phyloP scores from a whole-genome alignment of 2,113 vertebrate genomes.

The Vulpes vulpes region DNA sequence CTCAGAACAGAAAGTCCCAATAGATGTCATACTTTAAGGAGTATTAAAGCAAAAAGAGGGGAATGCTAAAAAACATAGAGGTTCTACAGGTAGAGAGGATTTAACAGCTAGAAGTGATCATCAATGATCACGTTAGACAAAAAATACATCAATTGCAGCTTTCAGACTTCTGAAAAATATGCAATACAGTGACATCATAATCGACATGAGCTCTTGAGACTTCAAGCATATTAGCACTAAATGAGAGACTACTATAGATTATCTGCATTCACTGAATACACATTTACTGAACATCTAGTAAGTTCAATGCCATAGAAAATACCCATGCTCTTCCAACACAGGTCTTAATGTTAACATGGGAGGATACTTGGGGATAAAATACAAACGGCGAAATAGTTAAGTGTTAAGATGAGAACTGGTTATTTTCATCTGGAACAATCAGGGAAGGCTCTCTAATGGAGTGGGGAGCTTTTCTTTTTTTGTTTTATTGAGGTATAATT shows the following conservation, averaged over 20 bases:
- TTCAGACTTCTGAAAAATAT: slow-evolving; percentile 28
- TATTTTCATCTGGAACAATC: slow-evolving; percentile 8
- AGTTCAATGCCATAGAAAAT: not conserved
- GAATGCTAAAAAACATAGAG: not conserved
- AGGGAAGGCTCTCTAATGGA: not conserved
- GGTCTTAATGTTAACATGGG: slow-evolving; percentile 20
- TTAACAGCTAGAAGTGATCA: slow-evolving; percentile 40
- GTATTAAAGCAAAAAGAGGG: slow-evolving; percentile 61
- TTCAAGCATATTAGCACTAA: slow-evolving; percentile 35
- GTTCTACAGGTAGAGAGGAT: slow-evolving; percentile 29
- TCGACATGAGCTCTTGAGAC: not conserved
- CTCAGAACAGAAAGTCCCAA: slow-evolving; percentile 57
- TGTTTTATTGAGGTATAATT: not conserved
- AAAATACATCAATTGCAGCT: not conserved
- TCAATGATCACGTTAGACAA: slow-evolving; percentile 11
- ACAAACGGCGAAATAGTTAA: not conserved
- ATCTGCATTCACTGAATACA: not conserved
- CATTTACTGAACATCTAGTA: slow-evolving; percentile 19
- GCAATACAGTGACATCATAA: not conserved
- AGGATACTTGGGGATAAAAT: not conserved
- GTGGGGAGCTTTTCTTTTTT: not conserved
- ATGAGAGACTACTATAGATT: not conserved
- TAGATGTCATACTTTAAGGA: slow-evolving; percentile 50
- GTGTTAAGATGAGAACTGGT: not conserved
- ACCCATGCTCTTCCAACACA: not conserved